These are phyloP conservation scores for Drosophila burlai DNA, from an alignment of 1,140 invertebrate species.

Conservation along the genomic window DNA sequence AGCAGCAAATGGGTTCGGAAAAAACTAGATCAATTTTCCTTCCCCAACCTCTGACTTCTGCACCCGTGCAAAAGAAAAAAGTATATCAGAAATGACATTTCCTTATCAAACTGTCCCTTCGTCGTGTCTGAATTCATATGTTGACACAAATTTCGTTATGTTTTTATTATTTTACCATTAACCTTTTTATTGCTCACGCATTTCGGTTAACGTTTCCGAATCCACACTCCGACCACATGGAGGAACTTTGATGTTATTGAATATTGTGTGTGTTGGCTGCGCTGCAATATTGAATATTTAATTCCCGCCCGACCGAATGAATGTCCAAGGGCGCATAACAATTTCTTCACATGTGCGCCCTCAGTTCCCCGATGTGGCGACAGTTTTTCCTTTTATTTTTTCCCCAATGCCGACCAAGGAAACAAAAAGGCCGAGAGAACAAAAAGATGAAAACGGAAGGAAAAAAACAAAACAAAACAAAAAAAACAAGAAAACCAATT, in stretches of 20 bases:
- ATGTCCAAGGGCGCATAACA: constrained; percentile 57
- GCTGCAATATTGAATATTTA: constrained; percentile 82
- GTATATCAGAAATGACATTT: constrained; percentile 30
- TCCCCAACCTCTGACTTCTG: not conserved
- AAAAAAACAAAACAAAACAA: not conserved
- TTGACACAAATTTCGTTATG: constrained; percentile 48
- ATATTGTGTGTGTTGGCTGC: constrained; percentile 47
- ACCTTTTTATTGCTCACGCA: constrained; percentile 73
- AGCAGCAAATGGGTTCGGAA: not conserved
- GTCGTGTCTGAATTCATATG: constrained; percentile 8
- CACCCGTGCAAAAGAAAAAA: not conserved
- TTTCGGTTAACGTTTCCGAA: constrained; percentile 55
- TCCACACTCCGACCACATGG: constrained; percentile 35
- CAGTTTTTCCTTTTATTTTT: constrained; percentile 29
- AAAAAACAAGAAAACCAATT: constrained; percentile 65
- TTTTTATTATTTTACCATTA: constrained; percentile 73
- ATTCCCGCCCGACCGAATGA: constrained; percentile 53
- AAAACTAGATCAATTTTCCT: not conserved
- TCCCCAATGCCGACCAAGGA: constrained; percentile 37
- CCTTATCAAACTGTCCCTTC: constrained; percentile 47
- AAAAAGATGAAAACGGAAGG: constrained; percentile 39
- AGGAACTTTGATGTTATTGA: constrained; percentile 73
- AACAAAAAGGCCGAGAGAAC: constrained; percentile 33
- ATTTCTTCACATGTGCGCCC: constrained; percentile 62
- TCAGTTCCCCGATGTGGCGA: constrained; percentile 40